Percentiles rank a stretch among this genome's conserved stretches.
phyloP scores from a whole-genome alignment of 2,888 invertebrate genomes.

The Endomychus coccineus region DNA sequence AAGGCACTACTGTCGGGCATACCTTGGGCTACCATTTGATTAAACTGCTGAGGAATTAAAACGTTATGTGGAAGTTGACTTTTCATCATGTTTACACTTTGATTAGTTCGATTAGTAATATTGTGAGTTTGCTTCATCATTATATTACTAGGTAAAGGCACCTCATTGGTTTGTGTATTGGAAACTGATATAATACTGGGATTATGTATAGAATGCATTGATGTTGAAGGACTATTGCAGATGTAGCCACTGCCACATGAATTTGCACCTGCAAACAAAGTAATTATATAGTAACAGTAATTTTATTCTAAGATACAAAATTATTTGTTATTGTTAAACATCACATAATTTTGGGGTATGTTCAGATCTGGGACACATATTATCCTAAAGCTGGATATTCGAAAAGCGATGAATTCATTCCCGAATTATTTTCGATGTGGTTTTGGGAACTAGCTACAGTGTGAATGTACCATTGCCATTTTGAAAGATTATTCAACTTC shows the following conservation, averaged over 20 bases:
- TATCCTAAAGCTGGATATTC: no score
- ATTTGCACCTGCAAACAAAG: slow-evolving; percentile 31
- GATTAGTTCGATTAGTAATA: slow-evolving; percentile 29
- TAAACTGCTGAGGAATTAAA: slow-evolving; percentile 21
- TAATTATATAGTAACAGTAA: no score
- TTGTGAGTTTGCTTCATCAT: slow-evolving; percentile 30
- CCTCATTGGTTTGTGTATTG: slow-evolving; percentile 36
- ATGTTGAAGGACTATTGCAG: slow-evolving; percentile 13
- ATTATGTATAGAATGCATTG: slow-evolving; percentile 8
- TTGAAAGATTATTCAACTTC: no score
- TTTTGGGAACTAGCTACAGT: no score
- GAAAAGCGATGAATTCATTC: no score
- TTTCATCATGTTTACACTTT: slow-evolving; percentile 29
- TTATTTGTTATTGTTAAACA: no score
- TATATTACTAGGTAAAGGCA: slow-evolving; percentile 43
- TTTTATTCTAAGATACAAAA: no score
- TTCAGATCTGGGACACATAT: no score
- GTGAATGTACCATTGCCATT: no score
- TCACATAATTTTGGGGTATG: no score
- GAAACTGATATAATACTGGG: slow-evolving; percentile 27
- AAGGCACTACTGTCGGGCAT: slow-evolving; percentile 18
- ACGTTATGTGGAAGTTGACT: slow-evolving; percentile 21
- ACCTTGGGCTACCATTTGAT: slow-evolving; percentile 21
- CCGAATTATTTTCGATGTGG: no score
- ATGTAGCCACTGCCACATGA: slow-evolving; percentile 33